phyloP scores from a whole-genome alignment of 2,113 vertebrate genomes.

The Ceyx cyanopectus region DNA sequence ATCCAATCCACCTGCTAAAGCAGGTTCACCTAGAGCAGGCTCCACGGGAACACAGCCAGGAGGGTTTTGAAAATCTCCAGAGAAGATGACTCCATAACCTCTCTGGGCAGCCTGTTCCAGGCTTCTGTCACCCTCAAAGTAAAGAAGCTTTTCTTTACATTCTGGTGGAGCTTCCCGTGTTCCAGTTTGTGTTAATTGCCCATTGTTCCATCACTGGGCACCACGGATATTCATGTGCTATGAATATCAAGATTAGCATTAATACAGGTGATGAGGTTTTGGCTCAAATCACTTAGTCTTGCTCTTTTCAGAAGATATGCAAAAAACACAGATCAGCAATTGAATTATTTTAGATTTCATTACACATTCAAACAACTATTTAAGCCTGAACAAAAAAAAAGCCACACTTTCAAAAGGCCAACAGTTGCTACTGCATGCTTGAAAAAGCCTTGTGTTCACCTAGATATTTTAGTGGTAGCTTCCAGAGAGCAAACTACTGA shows the following conservation, averaged over 20 bases:
- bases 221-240: not conserved
- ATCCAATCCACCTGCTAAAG: too few relatives aligned
- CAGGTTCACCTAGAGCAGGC: too few relatives aligned
- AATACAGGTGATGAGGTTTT: not conserved
- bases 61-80: too few relatives aligned
- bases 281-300: not conserved
- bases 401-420: not conserved
- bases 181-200: not conserved
- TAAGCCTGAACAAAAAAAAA: not conserved
- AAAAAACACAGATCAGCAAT: slow-evolving; percentile 53
- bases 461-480: not conserved
- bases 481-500: not conserved
- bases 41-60: too few relatives aligned
- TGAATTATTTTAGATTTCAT: slow-evolving; percentile 27
- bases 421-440: not conserved
- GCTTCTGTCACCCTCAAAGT: not conserved
- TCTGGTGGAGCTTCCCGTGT: not conserved
- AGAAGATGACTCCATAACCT: too few relatives aligned
- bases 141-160: not conserved
- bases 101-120: too few relatives aligned
- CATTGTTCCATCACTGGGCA: not conserved
- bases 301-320: not conserved
- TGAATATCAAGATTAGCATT: not conserved
- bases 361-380: not conserved
- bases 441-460: not conserved